phyloP scores from a whole-genome alignment of 1,140 invertebrate species.

The Amphibalanus amphitrite region DNA sequence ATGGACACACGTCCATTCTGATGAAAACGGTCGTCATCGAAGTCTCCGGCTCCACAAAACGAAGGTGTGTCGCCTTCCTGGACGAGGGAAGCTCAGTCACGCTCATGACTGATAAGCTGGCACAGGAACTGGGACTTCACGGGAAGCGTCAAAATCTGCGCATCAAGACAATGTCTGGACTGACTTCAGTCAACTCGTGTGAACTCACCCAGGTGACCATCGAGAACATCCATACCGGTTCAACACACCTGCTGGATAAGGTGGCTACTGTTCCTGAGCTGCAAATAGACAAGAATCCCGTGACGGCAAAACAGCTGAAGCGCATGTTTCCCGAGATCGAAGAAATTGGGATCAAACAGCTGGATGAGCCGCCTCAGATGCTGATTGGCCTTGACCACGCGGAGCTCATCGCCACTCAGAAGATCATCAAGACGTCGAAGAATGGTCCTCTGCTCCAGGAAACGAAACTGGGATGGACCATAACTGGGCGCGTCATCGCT shows the following conservation, averaged over 20 bases:
- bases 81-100: too few species aligned
- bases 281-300: too few species aligned
- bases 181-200: background rate
- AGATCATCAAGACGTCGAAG: background rate
- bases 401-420: background rate
- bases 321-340: background rate
- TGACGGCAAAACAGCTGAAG: background rate
- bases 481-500: background rate
- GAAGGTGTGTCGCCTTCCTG: too few species aligned
- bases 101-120: too few species aligned
- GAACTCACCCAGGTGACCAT: background rate
- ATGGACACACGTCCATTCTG: too few species aligned
- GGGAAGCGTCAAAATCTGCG: background rate
- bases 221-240: background rate
- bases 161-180: background rate
- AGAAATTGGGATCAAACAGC: background rate
- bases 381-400: background rate
- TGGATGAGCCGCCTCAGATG: background rate
- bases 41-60: too few species aligned
- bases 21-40: too few species aligned
- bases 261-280: background rate
- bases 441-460: background rate
- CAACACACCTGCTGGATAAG: background rate
- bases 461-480: background rate
- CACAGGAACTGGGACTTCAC: too few species aligned